Conservation (phyloP, 1,140 invertebrate species). For the Telenomus remus region DNA sequence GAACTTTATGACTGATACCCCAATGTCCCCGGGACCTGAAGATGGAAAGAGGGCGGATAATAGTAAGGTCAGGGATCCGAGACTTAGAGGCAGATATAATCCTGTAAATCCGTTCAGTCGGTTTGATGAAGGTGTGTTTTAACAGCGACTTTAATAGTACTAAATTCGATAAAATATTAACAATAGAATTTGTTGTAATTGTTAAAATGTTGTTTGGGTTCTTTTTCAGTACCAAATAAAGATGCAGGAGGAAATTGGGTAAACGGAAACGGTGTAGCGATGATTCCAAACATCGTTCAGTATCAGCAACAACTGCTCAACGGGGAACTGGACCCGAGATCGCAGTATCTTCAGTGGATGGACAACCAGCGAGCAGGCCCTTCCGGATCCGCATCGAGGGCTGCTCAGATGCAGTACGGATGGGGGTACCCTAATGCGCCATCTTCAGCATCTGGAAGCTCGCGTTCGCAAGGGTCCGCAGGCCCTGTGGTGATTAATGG, state of each 20-base stretch:
- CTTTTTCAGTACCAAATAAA: background rate
- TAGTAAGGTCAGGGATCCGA: conserved; percentile 21
- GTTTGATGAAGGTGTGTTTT: background rate
- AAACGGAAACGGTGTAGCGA: conserved; percentile 25
- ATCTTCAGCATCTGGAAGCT: too few species aligned
- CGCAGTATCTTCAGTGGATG: conserved; percentile 9
- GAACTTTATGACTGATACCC: conserved; percentile 3
- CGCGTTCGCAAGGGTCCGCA: background rate
- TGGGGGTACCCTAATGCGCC: conserved; percentile 7
- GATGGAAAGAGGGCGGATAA: background rate
- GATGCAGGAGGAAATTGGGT: conserved; percentile 17
- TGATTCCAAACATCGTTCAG: conserved; percentile 15
- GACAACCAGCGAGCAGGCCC: background rate
- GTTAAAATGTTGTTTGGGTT: background rate
- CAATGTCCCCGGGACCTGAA: conserved; percentile 12
- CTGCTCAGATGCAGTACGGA: conserved; percentile 9
- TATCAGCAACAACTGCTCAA: conserved; percentile 24
- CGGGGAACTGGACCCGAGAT: background rate
- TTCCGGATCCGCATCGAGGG: background rate
- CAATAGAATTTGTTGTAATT: background rate
- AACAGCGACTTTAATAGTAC: too few species aligned
- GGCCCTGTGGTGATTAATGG: too few species aligned
- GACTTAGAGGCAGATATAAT: conserved; percentile 13
- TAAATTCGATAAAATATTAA: too few species aligned
- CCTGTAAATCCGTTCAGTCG: background rate